A percentile compares a stretch with the other conserved stretches of the same genome.
Conservation (phyloP, 2,888 invertebrate species). For the Standfussiana lucernea region DNA sequence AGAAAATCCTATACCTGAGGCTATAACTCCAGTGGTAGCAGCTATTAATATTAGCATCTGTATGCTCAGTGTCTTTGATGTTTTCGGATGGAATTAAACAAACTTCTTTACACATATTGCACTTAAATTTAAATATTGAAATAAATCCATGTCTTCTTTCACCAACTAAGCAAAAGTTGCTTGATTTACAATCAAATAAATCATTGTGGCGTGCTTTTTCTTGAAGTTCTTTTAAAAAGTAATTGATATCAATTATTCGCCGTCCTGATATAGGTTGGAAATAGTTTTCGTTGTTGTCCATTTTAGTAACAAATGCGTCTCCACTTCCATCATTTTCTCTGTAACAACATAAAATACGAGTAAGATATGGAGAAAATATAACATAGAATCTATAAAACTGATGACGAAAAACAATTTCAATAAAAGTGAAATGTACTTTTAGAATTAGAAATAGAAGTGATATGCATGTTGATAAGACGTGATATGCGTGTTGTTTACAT, state of each 20-base stretch:
- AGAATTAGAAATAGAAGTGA: background rate
- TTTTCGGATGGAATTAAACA: slow-evolving; percentile 7
- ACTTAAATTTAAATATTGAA: slow-evolving; percentile 2
- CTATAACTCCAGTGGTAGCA: slow-evolving; percentile 1
- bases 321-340: slow-evolving; percentile 8
- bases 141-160: slow-evolving; percentile 13
- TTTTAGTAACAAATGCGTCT: background rate
- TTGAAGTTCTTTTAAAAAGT: slow-evolving; percentile 2
- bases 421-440: background rate
- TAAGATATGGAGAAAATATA: background rate
- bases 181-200: slow-evolving; percentile 9
- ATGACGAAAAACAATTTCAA: background rate
- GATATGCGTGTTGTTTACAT: background rate
- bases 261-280: slow-evolving; percentile 4
- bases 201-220: slow-evolving; percentile 12
- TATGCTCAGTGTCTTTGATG: background rate
- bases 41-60: slow-evolving; percentile 4
- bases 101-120: slow-evolving; percentile 13
- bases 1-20: slow-evolving; percentile 11
- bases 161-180: slow-evolving; percentile 2
- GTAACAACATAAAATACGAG: slow-evolving; percentile 1
- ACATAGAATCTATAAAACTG: background rate
- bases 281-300: background rate
- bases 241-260: slow-evolving; percentile 18
- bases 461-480: background rate